Percentiles rank a stretch among this genome's conserved stretches.
Conservation (phyloP, 2,888 invertebrate genomes). For the Cataglyphis cursor region DNA sequence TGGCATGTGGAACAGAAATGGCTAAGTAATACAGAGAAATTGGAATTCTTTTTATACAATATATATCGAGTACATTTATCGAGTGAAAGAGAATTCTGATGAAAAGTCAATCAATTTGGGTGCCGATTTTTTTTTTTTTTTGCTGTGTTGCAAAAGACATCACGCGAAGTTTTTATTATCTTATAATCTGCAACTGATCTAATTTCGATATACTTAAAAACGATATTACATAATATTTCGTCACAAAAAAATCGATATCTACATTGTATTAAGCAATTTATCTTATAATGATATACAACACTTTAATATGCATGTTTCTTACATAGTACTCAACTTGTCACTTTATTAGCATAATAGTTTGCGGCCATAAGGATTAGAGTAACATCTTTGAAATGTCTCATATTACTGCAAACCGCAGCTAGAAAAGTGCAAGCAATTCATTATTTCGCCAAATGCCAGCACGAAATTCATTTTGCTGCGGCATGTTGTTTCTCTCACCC, state of each 20-base stretch:
- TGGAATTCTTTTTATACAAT: background rate
- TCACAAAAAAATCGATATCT: background rate
- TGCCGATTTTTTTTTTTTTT: background rate
- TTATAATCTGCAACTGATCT: background rate
- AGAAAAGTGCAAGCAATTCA: background rate
- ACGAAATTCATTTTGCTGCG: slow-evolving; percentile 31
- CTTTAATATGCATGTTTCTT: background rate
- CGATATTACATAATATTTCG: background rate
- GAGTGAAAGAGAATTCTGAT: background rate
- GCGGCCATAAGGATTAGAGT: background rate
- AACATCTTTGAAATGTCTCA: slow-evolving; percentile 1
- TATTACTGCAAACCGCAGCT: slow-evolving; percentile 29
- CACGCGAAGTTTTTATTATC: background rate
- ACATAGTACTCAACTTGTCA: background rate
- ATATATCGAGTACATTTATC: background rate
- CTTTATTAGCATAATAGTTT: slow-evolving; percentile 9
- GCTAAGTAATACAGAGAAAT: background rate
- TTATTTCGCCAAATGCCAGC: slow-evolving; percentile 46
- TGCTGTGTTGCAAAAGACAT: background rate
- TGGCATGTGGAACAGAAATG: background rate
- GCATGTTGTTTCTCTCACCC: slow-evolving; percentile 12
- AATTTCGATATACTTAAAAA: background rate
- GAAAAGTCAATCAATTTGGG: background rate
- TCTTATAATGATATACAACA: background rate
- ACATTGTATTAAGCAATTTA: slow-evolving; percentile 6